Evolutionary conservation across 2,797 vertebrate genomes (phyloP).

Genomic region (Scomberomorus guttatus): DNA sequence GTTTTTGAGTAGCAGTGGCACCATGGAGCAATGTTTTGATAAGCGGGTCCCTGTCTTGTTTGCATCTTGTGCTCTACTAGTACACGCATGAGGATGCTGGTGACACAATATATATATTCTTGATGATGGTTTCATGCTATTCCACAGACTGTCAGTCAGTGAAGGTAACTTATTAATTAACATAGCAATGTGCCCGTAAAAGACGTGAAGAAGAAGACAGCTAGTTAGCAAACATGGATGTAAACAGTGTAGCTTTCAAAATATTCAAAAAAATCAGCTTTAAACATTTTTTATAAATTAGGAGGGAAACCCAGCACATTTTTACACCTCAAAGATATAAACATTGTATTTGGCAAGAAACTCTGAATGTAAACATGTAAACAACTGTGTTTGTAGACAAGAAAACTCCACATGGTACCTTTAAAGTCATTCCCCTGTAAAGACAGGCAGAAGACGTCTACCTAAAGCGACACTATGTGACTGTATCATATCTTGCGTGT

Average conservation of each 20-base stretch:
- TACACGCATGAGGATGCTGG: neutral
- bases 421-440: conserved; percentile 27
- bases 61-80: neutral
- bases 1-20: conserved; percentile 12
- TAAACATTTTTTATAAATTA: neutral
- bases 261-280: neutral
- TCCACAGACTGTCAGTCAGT: neutral
- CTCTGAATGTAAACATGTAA: conserved; percentile 57
- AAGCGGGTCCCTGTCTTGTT: neutral
- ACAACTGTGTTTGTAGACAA: neutral
- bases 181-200: neutral
- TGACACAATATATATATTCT: neutral
- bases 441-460: conserved; percentile 28
- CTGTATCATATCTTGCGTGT: conserved; percentile 38
- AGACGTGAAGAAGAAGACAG: neutral
- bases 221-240: neutral
- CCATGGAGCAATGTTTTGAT: neutral
- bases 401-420: conserved; percentile 42
- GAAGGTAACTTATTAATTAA: neutral
- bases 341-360: neutral
- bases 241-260: neutral
- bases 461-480: conserved; percentile 37
- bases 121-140: neutral
- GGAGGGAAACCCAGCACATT: neutral
- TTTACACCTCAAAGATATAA: neutral